Evolutionary conservation across 2,888 invertebrate species (phyloP).

Genomic region (Platycheirus albimanus): DNA sequence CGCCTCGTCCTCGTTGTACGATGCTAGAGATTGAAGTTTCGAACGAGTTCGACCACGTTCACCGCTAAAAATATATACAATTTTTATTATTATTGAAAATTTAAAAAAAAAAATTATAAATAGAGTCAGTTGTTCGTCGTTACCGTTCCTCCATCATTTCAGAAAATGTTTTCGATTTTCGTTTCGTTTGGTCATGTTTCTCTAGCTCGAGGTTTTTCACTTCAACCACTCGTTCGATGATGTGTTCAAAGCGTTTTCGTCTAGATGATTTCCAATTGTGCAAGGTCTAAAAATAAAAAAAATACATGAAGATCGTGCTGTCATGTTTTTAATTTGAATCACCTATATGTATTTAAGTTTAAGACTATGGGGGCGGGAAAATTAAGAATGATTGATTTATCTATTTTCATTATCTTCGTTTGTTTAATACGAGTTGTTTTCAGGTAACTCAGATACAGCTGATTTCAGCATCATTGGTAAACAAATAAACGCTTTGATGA

Average conservation of each 20-base stretch:
- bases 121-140: no score
- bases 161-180: slow-evolving; percentile 95
- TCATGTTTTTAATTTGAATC: slow-evolving; percentile 13
- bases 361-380: slow-evolving; percentile 19
- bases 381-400: slow-evolving; percentile 12
- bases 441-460: slow-evolving; percentile 20
- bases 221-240: slow-evolving; percentile 94
- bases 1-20: slow-evolving; percentile 91
- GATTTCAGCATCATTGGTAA: slow-evolving; percentile 16
- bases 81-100: no score
- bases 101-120: no score
- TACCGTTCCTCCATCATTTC: slow-evolving; percentile 96
- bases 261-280: slow-evolving; percentile 97
- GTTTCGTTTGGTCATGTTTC: slow-evolving; percentile 87
- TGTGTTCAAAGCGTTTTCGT: slow-evolving; percentile 95
- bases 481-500: slow-evolving; percentile 20
- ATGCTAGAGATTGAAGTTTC: slow-evolving; percentile 86
- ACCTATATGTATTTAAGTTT: slow-evolving; percentile 1
- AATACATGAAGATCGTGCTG: background rate
- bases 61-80: slow-evolving; percentile 77
- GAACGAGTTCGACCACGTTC: slow-evolving; percentile 84
- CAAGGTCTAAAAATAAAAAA: slow-evolving; percentile 86
- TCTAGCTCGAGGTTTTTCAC: slow-evolving; percentile 93
- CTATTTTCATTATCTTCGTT: slow-evolving; percentile 18
- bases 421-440: background rate